Base-by-base conservation (phyloP, 2,797 vertebrate genomes). In the Schizopygopsis pylzovi region DNA sequence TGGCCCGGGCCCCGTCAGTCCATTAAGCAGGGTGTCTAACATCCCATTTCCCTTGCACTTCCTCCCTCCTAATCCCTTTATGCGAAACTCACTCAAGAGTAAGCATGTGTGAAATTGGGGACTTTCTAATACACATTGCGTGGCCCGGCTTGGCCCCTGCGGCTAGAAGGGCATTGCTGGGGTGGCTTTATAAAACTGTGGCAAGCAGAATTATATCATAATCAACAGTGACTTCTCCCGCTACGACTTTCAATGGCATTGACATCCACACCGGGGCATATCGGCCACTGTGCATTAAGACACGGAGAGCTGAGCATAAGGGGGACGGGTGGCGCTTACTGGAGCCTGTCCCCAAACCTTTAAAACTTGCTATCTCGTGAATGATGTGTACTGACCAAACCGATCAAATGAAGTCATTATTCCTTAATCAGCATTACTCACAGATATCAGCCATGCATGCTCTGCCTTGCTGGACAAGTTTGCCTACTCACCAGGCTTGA, bases 41-140 rank as follows among this genome's bases (percentile, higher is more conserved):
- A 96, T 96, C 95, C 96, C 94, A 95, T 96, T 96, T 95, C 95
- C 95, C 95, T 93, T 93, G 93, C 92, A 95, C 93, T 96, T 95
- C 95, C 95, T 96, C 95, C 88, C 91, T 96, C 94, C 97, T 98
- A 98, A 98, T 98, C 97, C 97, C 95, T 97, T 98, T 97, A 96
- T 95, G 96, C 95, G 96, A 96, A 96, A 96, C 96, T 96, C 96
- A 96, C 95, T 97, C 96, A 97, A 96, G 96, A 97, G 96, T 98
- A 98, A 98, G 97, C 97, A 97, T 97, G 96, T 98, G 97, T 98
- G 97, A 98, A 98, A 99, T 97, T 98, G 97, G 97, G 96, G 96
- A 96, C 95, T 97, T 96, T 97, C 95, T 95, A 95, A 97, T 96
- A 96, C 95, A 96, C 96, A 95, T 88, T 84, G 93, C 92, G 61